Base-by-base conservation (phyloP, 2,113 vertebrate genomes). In the Prietella phreatophila region DNA sequence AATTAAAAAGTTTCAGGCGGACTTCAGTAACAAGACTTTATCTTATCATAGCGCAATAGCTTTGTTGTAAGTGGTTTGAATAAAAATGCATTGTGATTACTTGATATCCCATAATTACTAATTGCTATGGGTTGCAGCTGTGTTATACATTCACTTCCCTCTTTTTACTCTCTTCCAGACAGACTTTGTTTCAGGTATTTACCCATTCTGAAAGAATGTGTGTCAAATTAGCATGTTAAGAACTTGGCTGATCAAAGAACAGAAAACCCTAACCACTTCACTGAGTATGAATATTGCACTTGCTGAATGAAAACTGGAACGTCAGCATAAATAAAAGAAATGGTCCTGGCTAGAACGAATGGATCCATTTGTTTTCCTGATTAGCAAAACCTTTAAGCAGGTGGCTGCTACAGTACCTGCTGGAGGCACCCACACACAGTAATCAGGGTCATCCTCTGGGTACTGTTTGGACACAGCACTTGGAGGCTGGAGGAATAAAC, bases 401-500 rank as follows among this genome's bases (percentile, higher is more conserved):
- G 27, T 27, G 36, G 11, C 11, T 53, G 58, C 17, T 39, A 75
- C 27, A 27, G 67, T 96, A 99, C 98, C 98, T 96, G 94, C 91
- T 92, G 98, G 98, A 79, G 98, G 98, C 67, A 99, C 67, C 98
- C 98, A 99, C 27, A 99, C 94, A 63, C 97, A 98, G 86, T 99
- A 99, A 93, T 99, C 97, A 19, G 98, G 98, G 89, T 99, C 98
- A 83, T 99, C 96, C 81, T 97, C 96, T 80, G 98, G 97, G 91
- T 99, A 99, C 89, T 94, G 93, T 17, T 94, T 94, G 8, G 96
- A 95, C 56, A 96, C 93, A 90, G 96, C 90, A 4, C 71, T 86
- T 1, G 96, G 94, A 71, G 94, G 93, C 97, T 99, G 87, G 79
- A 90, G 79, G 82, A 85, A 73, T 89, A 84, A 89, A 60, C 76